Evolutionary conservation across 1,140 invertebrate genomes (phyloP).

Genomic region (Pomacea maculata): DNA sequence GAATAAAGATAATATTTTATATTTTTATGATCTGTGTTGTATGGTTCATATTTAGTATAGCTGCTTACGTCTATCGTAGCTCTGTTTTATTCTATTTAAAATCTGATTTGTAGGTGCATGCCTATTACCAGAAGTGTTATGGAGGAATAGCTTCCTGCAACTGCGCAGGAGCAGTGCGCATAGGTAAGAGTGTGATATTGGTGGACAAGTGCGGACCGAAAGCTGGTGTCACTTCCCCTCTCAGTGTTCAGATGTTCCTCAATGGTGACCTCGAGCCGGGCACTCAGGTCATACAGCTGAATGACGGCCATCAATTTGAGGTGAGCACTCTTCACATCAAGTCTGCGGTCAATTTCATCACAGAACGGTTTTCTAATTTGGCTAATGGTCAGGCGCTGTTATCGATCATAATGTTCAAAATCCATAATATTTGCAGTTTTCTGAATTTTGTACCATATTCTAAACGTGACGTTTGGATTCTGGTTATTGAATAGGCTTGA

Average conservation of each 20-base stretch:
- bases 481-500: too few relatives aligned
- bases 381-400: too few relatives aligned
- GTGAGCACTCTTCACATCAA: constrained; percentile 11
- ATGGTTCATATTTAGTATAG: too few relatives aligned
- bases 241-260: constrained; percentile 33
- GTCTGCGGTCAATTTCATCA: too few relatives aligned
- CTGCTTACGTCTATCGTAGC: too few relatives aligned
- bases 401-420: too few relatives aligned
- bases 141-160: constrained; percentile 43
- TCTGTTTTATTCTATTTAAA: background rate
- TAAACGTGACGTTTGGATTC: too few relatives aligned
- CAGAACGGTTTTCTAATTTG: too few relatives aligned
- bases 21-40: too few relatives aligned
- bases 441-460: too few relatives aligned
- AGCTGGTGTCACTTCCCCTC: constrained; percentile 9
- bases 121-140: constrained; percentile 42
- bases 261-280: constrained; percentile 44
- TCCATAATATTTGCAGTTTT: too few relatives aligned
- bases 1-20: too few relatives aligned
- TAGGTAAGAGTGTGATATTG: constrained; percentile 49
- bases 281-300: constrained; percentile 26
- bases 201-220: constrained; percentile 50
- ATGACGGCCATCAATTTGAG: constrained; percentile 39
- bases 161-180: constrained; percentile 51
- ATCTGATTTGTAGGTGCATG: constrained; percentile 33